Evolutionary conservation across 2,888 invertebrate species (phyloP), one percentile per base, ranked within the genome.

Genomic region (Tetramorium bicarinatum): DNA sequence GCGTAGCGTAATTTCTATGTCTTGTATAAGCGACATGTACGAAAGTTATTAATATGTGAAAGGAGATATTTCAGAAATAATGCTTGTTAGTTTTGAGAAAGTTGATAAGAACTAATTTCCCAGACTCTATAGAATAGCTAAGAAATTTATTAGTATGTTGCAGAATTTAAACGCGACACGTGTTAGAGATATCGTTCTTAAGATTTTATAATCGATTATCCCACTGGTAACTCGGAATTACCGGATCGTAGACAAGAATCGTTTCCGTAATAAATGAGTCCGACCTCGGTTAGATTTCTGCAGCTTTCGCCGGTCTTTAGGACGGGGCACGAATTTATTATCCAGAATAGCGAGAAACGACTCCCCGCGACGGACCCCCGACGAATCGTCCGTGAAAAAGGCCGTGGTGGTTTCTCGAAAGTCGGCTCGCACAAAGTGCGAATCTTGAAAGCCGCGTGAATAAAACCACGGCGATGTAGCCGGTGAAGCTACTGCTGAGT

Each of bases 401-500:
- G 71, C 67, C 62, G 79, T 77, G n/a, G 77, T 77, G 75, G 74
- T 81, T 64, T 62, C 69, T 67, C 77, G 44, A 82, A 79, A 84
- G 67, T 54, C 79, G 87, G 64, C 81, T 81, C 62, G 52, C 67
- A 75, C 77, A 29, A 80, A 79, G 82, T 80, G 34, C 72, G 80
- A 29, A n/a, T 54, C 83, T 76, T 52, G 29, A 62, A 29, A 25
- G 64, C 25, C 38, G 49, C 59, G 44, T 77, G 84, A 66, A 80
- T 83, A 88, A 89, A 86, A 88, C 74, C 69, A 85, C 69, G 47
- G 11, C 29, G 54, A 61, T 54, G 47, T 29, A 75, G 77, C 56
- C 59, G 77, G 76, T 18, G 76, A 34, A 54, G 64, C 44, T 75
- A 18, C 49, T 64, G 85, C 83, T 88, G 88, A 90, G 87, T 87